Percentiles rank a stretch among this genome's conserved stretches.
These are phyloP conservation scores for Ambastaia sidthimunki DNA, from an alignment of 2,797 vertebrate genomes.

Conservation along the genomic window DNA sequence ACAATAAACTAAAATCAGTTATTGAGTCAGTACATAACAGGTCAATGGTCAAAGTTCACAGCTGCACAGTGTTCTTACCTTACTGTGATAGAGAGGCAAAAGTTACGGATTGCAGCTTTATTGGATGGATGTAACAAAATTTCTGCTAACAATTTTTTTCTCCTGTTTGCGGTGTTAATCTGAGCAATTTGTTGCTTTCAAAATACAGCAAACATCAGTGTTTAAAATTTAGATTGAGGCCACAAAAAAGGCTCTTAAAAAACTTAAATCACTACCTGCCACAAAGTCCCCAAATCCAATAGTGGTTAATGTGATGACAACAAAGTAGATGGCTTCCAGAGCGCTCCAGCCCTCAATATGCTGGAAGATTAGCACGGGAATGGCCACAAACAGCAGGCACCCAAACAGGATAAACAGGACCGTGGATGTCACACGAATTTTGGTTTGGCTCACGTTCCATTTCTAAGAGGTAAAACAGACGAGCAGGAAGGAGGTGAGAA, in stretches of 20 bases:
- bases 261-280: constrained; percentile 83
- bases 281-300: constrained; percentile 98
- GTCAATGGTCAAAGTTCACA: no score
- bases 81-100: no score
- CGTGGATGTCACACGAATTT: constrained; percentile 96
- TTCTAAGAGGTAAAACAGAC: constrained; percentile 74
- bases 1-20: no score
- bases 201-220: background rate
- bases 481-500: constrained; percentile 1
- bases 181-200: background rate
- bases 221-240: background rate
- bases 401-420: constrained; percentile 95
- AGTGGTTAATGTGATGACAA: constrained; percentile 95
- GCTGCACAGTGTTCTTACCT: no score
- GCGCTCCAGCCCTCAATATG: constrained; percentile 96
- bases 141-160: background rate
- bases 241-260: background rate
- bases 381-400: constrained; percentile 92
- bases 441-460: constrained; percentile 95
- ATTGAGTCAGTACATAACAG: no score
- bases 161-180: background rate
- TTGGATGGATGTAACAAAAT: background rate
- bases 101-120: no score
- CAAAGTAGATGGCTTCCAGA: constrained; percentile 94
- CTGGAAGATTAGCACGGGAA: constrained; percentile 93